Conservation (phyloP, 2,113 vertebrate species). For the Microcebus lehilahytsara region DNA sequence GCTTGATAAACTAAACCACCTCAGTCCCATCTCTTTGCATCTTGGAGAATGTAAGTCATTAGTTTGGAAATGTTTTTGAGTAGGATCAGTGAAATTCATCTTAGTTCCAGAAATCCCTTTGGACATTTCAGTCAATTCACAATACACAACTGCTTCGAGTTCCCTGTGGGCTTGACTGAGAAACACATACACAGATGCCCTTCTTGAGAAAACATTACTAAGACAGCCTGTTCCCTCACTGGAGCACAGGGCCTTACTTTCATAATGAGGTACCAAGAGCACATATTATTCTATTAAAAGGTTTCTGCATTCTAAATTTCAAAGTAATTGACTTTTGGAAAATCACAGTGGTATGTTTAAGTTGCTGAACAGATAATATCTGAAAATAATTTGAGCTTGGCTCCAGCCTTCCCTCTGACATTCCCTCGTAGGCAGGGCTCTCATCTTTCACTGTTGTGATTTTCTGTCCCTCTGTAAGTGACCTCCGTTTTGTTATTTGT, state of each 20-base stretch:
- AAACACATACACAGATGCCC: rapidly evolving
- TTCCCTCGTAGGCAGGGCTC: not conserved
- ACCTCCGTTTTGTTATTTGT: not conserved
- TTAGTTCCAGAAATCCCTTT: not conserved
- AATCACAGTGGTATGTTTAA: too few species aligned
- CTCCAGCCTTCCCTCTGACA: not conserved
- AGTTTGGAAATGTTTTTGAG: not conserved
- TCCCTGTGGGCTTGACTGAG: not conserved
- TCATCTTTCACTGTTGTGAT: rapidly evolving
- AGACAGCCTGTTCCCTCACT: not conserved
- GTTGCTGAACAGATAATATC: not conserved
- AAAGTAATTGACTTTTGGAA: not conserved
- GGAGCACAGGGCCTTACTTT: not conserved
- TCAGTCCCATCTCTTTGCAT: not conserved
- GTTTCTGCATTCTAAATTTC: not conserved
- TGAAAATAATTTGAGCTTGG: rapidly evolving
- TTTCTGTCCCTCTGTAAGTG: not conserved
- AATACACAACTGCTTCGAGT: not conserved
- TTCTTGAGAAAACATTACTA: rapidly evolving
- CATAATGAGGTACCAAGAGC: not conserved
- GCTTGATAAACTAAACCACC: too few species aligned
- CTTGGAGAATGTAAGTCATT: not conserved
- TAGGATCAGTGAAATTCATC: not conserved
- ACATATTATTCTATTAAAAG: too few species aligned
- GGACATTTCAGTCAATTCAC: not conserved